phyloP scores from a whole-genome alignment of 2,888 invertebrate species.

The Dinocampus coccinellae region DNA sequence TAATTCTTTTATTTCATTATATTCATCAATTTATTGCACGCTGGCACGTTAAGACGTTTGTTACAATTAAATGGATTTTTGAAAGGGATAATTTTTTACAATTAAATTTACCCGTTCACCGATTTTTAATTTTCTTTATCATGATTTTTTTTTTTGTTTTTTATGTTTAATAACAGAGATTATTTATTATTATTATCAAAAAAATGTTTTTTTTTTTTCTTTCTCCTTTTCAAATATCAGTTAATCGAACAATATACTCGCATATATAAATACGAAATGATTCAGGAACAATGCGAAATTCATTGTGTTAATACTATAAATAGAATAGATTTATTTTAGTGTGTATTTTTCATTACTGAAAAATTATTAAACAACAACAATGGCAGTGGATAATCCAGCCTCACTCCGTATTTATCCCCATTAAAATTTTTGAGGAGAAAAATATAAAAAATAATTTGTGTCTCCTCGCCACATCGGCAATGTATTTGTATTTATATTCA shows the following conservation, averaged over 20 bases:
- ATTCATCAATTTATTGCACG: slow-evolving; percentile 21
- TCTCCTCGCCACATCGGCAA: slow-evolving; percentile 2
- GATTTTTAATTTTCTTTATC: background rate
- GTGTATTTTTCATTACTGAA: slow-evolving; percentile 42
- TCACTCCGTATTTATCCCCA: slow-evolving; percentile 19
- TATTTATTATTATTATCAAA: background rate
- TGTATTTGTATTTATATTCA: background rate
- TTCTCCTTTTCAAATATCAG: background rate
- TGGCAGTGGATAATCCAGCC: slow-evolving; percentile 63
- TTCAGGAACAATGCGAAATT: slow-evolving; percentile 29
- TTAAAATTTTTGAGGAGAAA: background rate
- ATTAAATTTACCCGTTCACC: background rate
- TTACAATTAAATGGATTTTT: slow-evolving; percentile 28
- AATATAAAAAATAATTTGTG: slow-evolving; percentile 3
- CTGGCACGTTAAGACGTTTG: slow-evolving; percentile 13
- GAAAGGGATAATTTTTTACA: background rate
- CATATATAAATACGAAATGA: background rate
- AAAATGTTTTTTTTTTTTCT: background rate
- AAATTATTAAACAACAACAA: slow-evolving; percentile 53
- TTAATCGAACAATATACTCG: background rate
- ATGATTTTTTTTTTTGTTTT: slow-evolving; percentile 16
- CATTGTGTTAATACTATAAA: slow-evolving; percentile 50
- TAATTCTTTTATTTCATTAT: background rate
- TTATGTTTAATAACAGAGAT: background rate
- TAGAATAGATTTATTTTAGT: slow-evolving; percentile 39